Percentiles rank a stretch among this genome's conserved stretches.
Conservation (phyloP, 2,113 vertebrate genomes). For the Dunckerocampus dactyliophorus region DNA sequence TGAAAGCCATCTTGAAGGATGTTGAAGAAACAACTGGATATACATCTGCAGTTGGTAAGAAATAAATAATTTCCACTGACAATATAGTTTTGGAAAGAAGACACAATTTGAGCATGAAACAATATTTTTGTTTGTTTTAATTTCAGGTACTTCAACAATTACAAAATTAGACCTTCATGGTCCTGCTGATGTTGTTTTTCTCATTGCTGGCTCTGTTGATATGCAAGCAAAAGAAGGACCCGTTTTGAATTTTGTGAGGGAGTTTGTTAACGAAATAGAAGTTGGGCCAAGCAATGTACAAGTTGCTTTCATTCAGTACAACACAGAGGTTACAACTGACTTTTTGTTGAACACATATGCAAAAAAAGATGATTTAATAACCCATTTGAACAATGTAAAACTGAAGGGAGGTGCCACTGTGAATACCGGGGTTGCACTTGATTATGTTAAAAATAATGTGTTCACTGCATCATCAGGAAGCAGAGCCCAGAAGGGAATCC, state of each 20-base stretch:
- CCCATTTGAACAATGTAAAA: conserved; percentile 47
- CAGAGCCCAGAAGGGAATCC: conserved; percentile 54
- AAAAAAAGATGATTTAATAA: conserved; percentile 37
- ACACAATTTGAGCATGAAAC: neutral
- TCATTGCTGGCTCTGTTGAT: conserved; percentile 67
- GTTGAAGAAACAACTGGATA: conserved; percentile 46
- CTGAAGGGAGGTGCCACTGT: conserved; percentile 55
- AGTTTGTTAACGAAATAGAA: conserved; percentile 59
- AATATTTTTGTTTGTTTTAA: conserved; percentile 29
- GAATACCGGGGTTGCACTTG: conserved; percentile 58
- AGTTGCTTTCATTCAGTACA: conserved; percentile 66
- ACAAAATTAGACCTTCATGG: conserved; percentile 31
- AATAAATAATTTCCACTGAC: neutral
- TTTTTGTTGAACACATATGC: conserved; percentile 62
- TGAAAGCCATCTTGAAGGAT: conserved; percentile 65
- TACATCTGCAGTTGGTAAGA: conserved; percentile 65
- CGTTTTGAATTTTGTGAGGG: conserved; percentile 59
- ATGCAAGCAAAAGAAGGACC: conserved; percentile 44
- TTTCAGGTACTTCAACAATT: conserved; percentile 49
- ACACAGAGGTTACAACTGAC: conserved; percentile 39
- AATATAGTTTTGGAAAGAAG: neutral
- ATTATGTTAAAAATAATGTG: conserved; percentile 57
- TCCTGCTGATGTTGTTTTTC: conserved; percentile 58
- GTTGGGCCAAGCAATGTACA: conserved; percentile 56
- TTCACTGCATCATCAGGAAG: conserved; percentile 62